A percentile compares a stretch with the other conserved stretches of the same genome.
These are phyloP conservation scores for Nemopilema nomurai DNA, from an alignment of 30 jellyfish, hydroid and myxozoan genomes.

Conservation along the genomic window DNA sequence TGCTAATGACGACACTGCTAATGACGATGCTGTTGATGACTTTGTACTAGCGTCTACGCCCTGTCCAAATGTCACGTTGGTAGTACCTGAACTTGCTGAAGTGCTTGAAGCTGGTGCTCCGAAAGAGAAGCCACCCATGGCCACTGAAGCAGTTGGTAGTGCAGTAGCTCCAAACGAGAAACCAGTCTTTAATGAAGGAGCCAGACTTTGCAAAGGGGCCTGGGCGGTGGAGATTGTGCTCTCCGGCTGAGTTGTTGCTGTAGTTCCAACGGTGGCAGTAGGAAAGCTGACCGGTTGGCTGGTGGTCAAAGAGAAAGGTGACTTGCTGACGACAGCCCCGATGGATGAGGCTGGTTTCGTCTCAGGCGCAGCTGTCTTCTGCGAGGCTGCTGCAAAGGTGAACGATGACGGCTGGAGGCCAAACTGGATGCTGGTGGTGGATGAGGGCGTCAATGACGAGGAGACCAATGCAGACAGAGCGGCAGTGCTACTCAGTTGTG, in stretches of 20 bases:
- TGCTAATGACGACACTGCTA: not conserved
- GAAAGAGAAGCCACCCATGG: constrained; percentile 12
- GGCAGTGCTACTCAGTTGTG: not conserved
- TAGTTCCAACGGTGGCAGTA: too few species aligned
- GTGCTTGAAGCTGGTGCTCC: constrained; percentile 29
- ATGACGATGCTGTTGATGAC: not conserved
- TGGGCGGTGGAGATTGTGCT: not conserved
- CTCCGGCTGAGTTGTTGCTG: not conserved
- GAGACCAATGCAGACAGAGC: not conserved
- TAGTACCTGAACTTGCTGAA: constrained; percentile 6
- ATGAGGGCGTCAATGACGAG: constrained; percentile 3
- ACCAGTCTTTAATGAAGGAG: not conserved
- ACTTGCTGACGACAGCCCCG: not conserved
- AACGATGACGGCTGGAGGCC: not conserved
- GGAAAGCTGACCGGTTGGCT: not conserved
- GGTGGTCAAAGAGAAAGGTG: not conserved
- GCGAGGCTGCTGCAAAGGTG: constrained; percentile 9
- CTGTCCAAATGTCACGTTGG: constrained; percentile 6
- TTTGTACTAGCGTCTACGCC: not conserved
- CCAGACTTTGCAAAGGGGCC: not conserved
- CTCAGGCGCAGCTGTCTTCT: not conserved
- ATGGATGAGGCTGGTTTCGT: not conserved
- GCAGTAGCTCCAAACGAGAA: constrained; percentile 17
- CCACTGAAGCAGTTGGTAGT: not conserved
- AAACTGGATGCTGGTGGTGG: not conserved